Evolutionary conservation across 2,113 vertebrate genomes (phyloP), one percentile per base, ranked within the genome.

Genomic region (Vombatus ursinus): DNA sequence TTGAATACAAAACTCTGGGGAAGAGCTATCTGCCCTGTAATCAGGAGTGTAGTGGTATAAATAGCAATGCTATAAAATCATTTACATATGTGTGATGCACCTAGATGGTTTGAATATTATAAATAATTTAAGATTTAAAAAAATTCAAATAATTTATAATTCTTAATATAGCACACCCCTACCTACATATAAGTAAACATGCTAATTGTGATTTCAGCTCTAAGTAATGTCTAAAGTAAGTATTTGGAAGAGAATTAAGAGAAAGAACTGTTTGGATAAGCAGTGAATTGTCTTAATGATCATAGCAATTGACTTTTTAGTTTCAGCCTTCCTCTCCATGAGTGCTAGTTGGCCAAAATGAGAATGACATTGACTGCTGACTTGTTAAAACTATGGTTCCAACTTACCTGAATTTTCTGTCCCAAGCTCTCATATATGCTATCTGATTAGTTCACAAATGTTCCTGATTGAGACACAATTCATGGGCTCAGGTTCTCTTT

Each of bases 61-160:
- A 90, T 49, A 25, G n/a, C 16, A 48, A 96, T 57, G 44, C 31
- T 14, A 8, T 2, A 26, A 16, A 22, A 16, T 53, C 61, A 19
- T 91, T 94, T 93, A 51, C 48, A 28, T n/a, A 89, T 4, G 7
- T 26, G 19, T 22, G n/a, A 0, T 57, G 52, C 14, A 51, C 48
- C 95, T 91, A 90, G 91, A 52, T 49, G 22, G 28, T 68, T 77
- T 50, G 93, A 84, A 68, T 96, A 89, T 11, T 19, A 51, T 94
- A 53, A 77, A 0, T 28, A 26, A 92, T 52, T 94, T 92, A 47
- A 84, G 49, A 22, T 93, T 91, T 53, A 84, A 54, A 96, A 95
- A 24, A 91, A 50, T 50, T 93, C 49, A 25, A 53, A 49, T 94
- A 8, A 44, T 47, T 52, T 31, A 26, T 37, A 23, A 49, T 19